Base-by-base conservation (phyloP, 2,888 invertebrate species). In the Podabrus alpinus region DNA sequence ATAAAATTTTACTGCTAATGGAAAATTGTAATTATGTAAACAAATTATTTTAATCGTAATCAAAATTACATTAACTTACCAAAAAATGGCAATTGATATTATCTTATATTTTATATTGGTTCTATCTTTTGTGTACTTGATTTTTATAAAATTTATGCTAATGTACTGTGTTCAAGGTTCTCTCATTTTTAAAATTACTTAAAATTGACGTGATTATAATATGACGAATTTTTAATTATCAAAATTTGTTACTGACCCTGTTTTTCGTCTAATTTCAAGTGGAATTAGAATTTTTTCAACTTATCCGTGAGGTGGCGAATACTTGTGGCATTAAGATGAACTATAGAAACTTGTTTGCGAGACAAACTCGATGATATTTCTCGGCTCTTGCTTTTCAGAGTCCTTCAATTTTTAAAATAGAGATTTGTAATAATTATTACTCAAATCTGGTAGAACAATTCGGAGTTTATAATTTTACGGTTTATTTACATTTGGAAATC, bases 291-390 rank as follows among this genome's bases (percentile, higher is more conserved):
- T 64, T 64, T 64, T 62, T 45, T 45, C 13, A 21, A 19, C 17
- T 59, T 19, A 73, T 78, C 81, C 79, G 76, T 80, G 77, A 76
- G 75, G 78, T 82, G 80, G 77, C 79, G 80, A 77, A 74, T 15
- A 72, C 81, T 61, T 29, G 69, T 74, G 80, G 71, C 69, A 66
- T 69, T 64, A 66, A 61, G 62, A 24, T 59, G 71, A 81, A 82
- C 80, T 72, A 45, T n/a, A 45, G 11, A 19, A 64, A 64, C 21
- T 64, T n/a, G 21, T 19, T 17, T 11, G 15, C n/a, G 3, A 15
- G 15, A 64, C 61, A 45, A n/a, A 45, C n/a, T 45, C n/a, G n/a
- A n/a, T n/a, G n/a, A 45, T 45, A 45, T 45, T 45, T n/a, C n/a
- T 45, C n/a, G 45, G n/a, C 45, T n/a, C n/a, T n/a, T n/a, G 45